Evolutionary conservation across 1,140 invertebrate species (phyloP), one percentile per base, ranked within the genome.

Genomic region (Drosophila erecta): DNA sequence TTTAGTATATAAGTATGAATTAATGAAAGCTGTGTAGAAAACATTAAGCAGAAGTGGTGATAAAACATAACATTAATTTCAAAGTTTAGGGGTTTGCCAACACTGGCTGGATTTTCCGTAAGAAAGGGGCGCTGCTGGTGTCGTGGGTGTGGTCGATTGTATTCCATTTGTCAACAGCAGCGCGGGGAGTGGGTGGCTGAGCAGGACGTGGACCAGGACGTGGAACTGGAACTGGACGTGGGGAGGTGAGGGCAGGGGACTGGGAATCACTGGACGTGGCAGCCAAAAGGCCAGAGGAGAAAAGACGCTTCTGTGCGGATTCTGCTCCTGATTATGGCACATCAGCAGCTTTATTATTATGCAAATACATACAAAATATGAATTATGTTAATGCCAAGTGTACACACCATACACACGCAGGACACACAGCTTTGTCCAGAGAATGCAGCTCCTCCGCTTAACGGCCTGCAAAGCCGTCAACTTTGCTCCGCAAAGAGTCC

Each of bases 341-440:
- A 84, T 83, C 80, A 83, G 80, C 80, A 83, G 80, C 80, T 83
- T 76, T 83, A 83, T 83, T 83, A 84, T 83, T 83, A 83, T 83
- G 80, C 80, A 83, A 83, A 83, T 83, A 83, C 80, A 83, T 76
- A 83, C 80, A 84, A 83, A 83, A 83, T 83, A 83, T 83, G 80
- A 83, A 83, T 83, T 83, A 83, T 83, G 80, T 84, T 84, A 83
- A 83, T 83, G 75, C 80, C 76, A 78, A 77, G 54, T 51, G 74
- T 77, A 81, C 43, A 81, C 69, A 75, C 51, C 27, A 33, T 14
- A 66, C 35, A 66, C 37, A 40, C 64, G 20, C 59, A n/a, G 46
- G 46, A 65, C 11, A 62, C 14, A 69, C 49, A 59, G 37, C 33
- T 49, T 35, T 22, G 51, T 53, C 41, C 47, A 53, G 58, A 47